Conservation (phyloP, 2,888 invertebrate genomes). For the Rutpela maculata region DNA sequence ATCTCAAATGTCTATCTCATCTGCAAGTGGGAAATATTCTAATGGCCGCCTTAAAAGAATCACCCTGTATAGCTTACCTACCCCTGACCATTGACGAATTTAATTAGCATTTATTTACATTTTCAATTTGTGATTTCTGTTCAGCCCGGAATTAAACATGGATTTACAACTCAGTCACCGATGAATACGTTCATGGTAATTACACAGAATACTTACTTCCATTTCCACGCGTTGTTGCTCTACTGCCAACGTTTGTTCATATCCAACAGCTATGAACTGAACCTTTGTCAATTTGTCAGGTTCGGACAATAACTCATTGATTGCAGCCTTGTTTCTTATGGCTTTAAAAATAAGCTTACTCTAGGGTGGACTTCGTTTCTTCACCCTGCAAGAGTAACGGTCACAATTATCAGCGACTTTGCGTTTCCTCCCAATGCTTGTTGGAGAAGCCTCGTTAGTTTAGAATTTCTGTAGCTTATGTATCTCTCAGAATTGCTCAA, state of each 20-base stretch:
- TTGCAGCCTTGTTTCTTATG: conserved; percentile 86
- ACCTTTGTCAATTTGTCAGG: conserved; percentile 51
- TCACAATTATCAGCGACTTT: conserved; percentile 90
- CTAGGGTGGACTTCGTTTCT: conserved; percentile 83
- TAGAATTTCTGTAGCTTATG: conserved; percentile 81
- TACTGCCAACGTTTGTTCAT: conserved; percentile 29
- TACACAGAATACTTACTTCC: no score
- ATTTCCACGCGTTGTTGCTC: not conserved
- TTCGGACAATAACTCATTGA: conserved; percentile 79
- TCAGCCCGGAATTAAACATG: no score
- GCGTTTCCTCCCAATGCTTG: conserved; percentile 93
- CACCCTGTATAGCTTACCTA: no score
- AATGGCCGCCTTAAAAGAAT: no score
- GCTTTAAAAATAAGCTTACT: conserved; percentile 76
- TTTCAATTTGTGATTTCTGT: no score
- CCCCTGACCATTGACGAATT: no score
- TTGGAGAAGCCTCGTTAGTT: conserved; percentile 89
- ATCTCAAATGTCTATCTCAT: no score
- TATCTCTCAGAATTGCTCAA: conserved; percentile 80
- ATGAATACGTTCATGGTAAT: no score
- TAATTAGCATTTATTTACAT: no score
- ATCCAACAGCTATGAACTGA: conserved; percentile 23
- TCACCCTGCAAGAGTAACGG: conserved; percentile 88
- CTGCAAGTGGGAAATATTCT: no score
- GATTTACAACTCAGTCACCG: no score